phyloP scores from a whole-genome alignment of 2,888 invertebrate genomes.

The Ennomos quercinarius region DNA sequence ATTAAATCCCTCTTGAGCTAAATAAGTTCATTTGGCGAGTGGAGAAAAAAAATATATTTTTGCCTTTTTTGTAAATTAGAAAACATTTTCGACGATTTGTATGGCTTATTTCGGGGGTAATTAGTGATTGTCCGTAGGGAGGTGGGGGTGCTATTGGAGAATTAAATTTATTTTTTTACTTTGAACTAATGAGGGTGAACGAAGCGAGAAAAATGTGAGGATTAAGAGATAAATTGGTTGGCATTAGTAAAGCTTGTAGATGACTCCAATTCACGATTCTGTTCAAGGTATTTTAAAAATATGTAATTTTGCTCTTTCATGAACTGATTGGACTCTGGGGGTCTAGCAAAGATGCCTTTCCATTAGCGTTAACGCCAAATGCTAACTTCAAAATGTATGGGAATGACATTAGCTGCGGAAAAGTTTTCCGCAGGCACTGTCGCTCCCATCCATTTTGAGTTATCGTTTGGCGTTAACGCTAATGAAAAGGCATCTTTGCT shows the following conservation, averaged over 20 bases:
- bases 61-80: conserved; percentile 75
- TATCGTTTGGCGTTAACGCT: no score
- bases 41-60: conserved; percentile 58
- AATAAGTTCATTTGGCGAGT: conserved; percentile 82
- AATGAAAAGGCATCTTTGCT: no score
- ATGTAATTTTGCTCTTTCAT: no score
- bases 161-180: conserved; percentile 71
- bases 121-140: conserved; percentile 76
- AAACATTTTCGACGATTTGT: conserved; percentile 84
- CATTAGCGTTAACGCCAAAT: no score
- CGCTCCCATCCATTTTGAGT: no score
- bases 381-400: no score
- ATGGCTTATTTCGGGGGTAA: conserved; percentile 76
- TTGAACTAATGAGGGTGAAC: conserved; percentile 71
- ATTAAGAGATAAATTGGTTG: conserved; percentile 56
- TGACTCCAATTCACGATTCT: conserved; percentile 27
- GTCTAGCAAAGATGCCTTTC: no score
- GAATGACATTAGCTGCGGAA: no score
- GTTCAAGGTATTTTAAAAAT: neutral
- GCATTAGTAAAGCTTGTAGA: conserved; percentile 40
- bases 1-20: conserved; percentile 81
- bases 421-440: no score
- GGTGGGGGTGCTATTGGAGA: conserved; percentile 55
- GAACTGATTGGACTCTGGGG: no score
- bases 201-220: conserved; percentile 58